phyloP scores from a whole-genome alignment of 2,113 vertebrate species.

The Solenodon paradoxus region DNA sequence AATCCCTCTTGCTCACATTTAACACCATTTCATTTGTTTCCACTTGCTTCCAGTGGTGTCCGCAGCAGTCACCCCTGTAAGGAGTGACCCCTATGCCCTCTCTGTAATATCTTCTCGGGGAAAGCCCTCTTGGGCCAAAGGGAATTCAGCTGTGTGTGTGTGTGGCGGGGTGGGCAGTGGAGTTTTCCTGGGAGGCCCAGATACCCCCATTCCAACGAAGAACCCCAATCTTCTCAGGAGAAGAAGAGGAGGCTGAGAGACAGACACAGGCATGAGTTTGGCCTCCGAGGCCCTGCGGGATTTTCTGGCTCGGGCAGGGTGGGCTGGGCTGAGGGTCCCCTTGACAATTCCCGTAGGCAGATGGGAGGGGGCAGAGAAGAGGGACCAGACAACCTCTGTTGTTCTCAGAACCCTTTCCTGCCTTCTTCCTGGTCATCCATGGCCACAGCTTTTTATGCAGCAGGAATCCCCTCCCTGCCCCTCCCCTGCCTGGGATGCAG shows the following conservation, averaged over 20 bases:
- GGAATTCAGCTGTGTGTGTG: neutral
- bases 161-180: too few species aligned
- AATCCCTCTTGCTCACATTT: conserved; percentile 64
- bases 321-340: neutral
- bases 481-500: neutral
- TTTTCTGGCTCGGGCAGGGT: neutral
- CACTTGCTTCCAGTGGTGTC: conserved; percentile 31
- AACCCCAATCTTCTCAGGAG: neutral
- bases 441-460: conserved; percentile 63
- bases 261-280: neutral
- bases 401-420: conserved; percentile 20
- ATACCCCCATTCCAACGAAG: neutral
- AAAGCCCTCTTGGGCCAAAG: neutral
- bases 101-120: neutral
- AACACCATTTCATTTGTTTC: conserved; percentile 65
- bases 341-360: neutral
- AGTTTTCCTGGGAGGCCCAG: neutral
- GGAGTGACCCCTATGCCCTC: conserved; percentile 21
- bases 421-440: conserved; percentile 18
- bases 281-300: neutral
- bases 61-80: conserved; percentile 40
- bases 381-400: neutral
- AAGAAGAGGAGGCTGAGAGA: neutral
- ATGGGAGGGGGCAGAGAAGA: neutral
- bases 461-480: neutral